phyloP scores from a whole-genome alignment of 2,113 vertebrate genomes.

The Myotis lucifugus region DNA sequence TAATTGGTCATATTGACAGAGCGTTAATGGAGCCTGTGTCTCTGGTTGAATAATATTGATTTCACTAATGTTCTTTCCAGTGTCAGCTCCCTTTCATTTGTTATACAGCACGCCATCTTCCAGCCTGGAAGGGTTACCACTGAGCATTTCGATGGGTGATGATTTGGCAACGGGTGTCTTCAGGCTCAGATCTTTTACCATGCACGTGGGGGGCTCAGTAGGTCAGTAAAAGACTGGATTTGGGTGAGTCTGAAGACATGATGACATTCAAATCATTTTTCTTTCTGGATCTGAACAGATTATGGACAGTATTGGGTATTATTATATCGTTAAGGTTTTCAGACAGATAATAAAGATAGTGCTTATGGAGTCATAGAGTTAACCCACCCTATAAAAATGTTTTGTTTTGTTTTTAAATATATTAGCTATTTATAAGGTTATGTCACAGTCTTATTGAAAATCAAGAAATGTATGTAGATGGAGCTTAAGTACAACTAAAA shows the following conservation, averaged over 20 bases:
- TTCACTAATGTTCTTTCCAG: conserved; percentile 78
- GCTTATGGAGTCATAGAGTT: neutral
- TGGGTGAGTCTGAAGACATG: neutral
- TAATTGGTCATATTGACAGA: conserved; percentile 69
- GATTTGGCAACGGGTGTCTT: neutral
- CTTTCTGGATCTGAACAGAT: neutral
- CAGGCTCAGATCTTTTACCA: neutral
- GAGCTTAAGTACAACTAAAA: neutral
- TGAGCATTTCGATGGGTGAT: neutral
- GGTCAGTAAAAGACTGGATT: neutral
- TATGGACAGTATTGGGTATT: neutral
- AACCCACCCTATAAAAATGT: neutral
- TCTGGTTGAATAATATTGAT: conserved; percentile 83
- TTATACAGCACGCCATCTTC: conserved; percentile 24
- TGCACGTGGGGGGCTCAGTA: neutral
- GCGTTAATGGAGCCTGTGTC: conserved; percentile 80
- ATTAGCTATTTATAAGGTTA: neutral
- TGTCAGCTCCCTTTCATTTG: conserved; percentile 67
- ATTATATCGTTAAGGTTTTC: neutral
- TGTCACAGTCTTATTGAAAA: neutral
- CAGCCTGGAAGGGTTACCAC: conserved; percentile 47
- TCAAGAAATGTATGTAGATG: conserved; percentile 36
- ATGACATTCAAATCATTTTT: neutral
- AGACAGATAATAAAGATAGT: neutral
- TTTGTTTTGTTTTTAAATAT: neutral